Base-by-base conservation (phyloP, 2,797 vertebrate species). In the Luscinia luscinia region DNA sequence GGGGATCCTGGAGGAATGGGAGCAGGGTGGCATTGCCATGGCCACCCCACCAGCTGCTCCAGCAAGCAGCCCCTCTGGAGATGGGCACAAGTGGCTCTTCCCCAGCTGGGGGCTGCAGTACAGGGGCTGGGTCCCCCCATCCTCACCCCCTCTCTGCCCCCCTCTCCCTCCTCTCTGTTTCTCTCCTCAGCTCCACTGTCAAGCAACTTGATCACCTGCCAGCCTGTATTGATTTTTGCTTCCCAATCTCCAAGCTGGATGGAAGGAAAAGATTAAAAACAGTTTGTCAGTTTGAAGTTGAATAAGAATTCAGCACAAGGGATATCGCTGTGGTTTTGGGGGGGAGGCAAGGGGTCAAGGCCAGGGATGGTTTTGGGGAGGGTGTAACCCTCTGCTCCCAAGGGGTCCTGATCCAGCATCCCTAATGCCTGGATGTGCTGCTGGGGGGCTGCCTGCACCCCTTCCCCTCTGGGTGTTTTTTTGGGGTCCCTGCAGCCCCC, bases 211-310 rank as follows among this genome's bases (percentile, higher is more conserved):
- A 99, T 99, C 98, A 98, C 98, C 99, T 99, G 99, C 98, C 99
- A 99, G 98, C 98, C 75, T 1, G 97, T 99, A 99, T 99, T 99
- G 99, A 99, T 99, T 99, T 99, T 99, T 99, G 98, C 98, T 98
- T 98, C 98, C 99, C 99, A 99, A 99, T 99, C 99, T 99, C 98
- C 98, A 98, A 98, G 98, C 98, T 98, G 98, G 98, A 98, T 98
- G 98, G 98, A 98, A 98, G 98, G 98, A 98, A 99, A 99, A 99
- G 99, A 99, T 99, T 99, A 99, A 99, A 99, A 99, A 99, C 99
- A 99, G 98, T 98, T 98, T 99, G 99, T 99, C 99, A 99, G 99
- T 99, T 98, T 98, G 98, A 98, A 98, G 98, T 98, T 99, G 99
- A 99, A 98, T 99, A 99, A 99, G 98, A 99, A 99, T 98, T 98